These are phyloP conservation scores for Stictocephala bisonia DNA, from an alignment of 2,888 invertebrate species.

Conservation along the genomic window DNA sequence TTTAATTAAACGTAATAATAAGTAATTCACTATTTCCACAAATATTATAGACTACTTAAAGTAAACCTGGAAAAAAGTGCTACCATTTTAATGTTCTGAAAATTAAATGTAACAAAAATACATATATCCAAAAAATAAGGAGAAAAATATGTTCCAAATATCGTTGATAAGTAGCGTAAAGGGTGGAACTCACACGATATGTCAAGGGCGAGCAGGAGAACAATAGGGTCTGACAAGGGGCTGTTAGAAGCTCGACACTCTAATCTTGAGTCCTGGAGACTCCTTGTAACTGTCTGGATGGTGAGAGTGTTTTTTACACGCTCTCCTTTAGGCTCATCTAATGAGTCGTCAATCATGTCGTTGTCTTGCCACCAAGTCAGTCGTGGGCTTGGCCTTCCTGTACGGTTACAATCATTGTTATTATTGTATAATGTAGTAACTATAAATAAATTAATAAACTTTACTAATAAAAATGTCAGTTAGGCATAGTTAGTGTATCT, in stretches of 20 bases:
- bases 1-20: no score
- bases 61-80: no score
- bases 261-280: slow-evolving; percentile 29
- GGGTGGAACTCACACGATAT: slow-evolving; percentile 22
- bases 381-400: slow-evolving; percentile 23
- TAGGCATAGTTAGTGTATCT: no score
- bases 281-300: slow-evolving; percentile 24
- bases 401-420: background rate
- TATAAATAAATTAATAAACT: no score
- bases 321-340: background rate
- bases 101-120: no score
- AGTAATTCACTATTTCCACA: no score
- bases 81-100: no score
- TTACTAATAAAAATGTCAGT: no score
- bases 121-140: no score
- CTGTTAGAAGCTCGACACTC: slow-evolving; percentile 36
- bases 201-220: slow-evolving; percentile 17
- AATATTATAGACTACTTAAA: no score
- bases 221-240: slow-evolving; percentile 24
- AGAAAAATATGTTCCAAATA: background rate
- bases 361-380: slow-evolving; percentile 41
- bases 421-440: no score
- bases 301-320: slow-evolving; percentile 16
- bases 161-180: background rate
- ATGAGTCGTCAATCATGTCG: slow-evolving; percentile 30